Conservation (phyloP, 2,113 vertebrate genomes). For the Eptesicus fuscus region DNA sequence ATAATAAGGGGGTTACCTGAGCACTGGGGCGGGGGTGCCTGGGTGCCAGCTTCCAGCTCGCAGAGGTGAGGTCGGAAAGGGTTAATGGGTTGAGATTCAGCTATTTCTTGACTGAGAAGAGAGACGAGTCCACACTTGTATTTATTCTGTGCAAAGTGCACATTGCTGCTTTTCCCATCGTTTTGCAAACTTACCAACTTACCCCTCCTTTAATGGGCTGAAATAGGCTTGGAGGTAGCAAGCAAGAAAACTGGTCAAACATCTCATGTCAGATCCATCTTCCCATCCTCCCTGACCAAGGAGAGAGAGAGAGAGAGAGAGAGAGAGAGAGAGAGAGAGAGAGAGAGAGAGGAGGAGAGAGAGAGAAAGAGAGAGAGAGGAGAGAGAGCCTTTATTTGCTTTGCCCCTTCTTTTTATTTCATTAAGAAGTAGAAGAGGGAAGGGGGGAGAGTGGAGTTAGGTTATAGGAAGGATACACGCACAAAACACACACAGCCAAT, state of each 20-base stretch:
- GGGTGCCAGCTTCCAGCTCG: not conserved
- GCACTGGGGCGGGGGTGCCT: not conserved
- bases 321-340: too few relatives aligned
- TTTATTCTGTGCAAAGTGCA: not conserved
- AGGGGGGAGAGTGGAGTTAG: conserved; percentile 16
- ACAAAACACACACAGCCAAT: not conserved
- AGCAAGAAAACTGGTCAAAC: not conserved
- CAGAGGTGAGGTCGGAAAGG: not conserved
- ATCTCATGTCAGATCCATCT: not conserved
- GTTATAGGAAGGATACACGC: not conserved
- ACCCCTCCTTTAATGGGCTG: conserved; percentile 50
- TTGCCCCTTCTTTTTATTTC: not conserved
- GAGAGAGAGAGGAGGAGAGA: too few relatives aligned
- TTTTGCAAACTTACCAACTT: conserved; percentile 14
- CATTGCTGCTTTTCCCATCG: not conserved
- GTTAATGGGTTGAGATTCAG: not conserved
- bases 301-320: not conserved
- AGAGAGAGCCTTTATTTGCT: not conserved
- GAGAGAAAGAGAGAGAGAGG: too few relatives aligned
- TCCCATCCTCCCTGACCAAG: not conserved
- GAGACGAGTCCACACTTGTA: not conserved
- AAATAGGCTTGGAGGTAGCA: conserved; percentile 31
- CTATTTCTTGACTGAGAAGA: not conserved
- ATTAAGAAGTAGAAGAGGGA: conserved; percentile 40
- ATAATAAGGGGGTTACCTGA: accelerated